Evolutionary conservation across 2,797 vertebrate species (phyloP).

Genomic region (Apogon hyalosoma): DNA sequence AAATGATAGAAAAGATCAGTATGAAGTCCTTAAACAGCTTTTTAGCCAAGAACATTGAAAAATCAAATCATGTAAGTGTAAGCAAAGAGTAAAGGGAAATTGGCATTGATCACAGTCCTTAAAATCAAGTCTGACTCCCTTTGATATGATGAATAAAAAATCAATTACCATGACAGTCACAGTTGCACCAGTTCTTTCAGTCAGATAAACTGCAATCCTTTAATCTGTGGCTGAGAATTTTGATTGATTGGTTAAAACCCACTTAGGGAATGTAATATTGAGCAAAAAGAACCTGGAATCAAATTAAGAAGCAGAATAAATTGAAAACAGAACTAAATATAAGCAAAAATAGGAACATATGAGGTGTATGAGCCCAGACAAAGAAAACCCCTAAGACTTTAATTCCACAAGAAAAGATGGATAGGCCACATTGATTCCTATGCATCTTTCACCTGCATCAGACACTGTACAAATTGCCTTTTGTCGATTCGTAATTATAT

Average conservation of each 20-base stretch:
- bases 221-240: constrained; percentile 4
- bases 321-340: constrained; percentile 16
- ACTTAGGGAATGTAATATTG: constrained; percentile 3
- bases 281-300: constrained; percentile 5
- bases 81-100: neutral
- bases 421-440: constrained; percentile 60
- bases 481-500: constrained; percentile 76
- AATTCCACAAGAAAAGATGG: constrained; percentile 55
- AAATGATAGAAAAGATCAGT: too few species aligned
- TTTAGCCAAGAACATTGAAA: neutral
- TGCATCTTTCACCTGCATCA: too few species aligned
- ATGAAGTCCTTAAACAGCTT: too few species aligned
- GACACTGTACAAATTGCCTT: constrained; percentile 69
- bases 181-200: constrained; percentile 8
- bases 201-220: neutral
- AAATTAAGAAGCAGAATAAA: constrained; percentile 25
- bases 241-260: constrained; percentile 5
- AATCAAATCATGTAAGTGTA: neutral
- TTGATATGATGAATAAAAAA: constrained; percentile 3
- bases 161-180: neutral
- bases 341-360: neutral
- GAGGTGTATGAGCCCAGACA: constrained; percentile 18
- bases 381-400: constrained; percentile 39
- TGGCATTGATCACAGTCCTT: constrained; percentile 11
- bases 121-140: neutral